Evolutionary conservation across 2,797 vertebrate species (phyloP).

Genomic region (Lacerta bilineata): DNA sequence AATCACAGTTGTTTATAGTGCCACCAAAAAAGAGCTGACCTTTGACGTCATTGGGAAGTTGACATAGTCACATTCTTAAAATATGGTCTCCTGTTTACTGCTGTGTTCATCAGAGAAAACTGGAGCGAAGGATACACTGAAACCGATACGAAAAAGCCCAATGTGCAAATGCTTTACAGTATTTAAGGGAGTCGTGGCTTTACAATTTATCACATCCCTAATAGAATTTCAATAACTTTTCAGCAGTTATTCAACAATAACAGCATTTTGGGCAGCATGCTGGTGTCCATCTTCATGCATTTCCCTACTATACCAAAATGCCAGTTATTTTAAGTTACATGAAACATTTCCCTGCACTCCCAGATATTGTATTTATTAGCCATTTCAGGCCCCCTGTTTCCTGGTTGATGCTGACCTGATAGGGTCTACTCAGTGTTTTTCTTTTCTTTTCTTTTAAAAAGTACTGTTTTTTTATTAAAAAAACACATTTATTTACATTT

Average conservation of each 20-base stretch:
- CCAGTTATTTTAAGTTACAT: neutral
- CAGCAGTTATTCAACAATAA: neutral
- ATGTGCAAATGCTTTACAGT: neutral
- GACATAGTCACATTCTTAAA: constrained; percentile 48
- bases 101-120: neutral
- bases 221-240: neutral
- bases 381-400: too few species aligned
- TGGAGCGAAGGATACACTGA: neutral
- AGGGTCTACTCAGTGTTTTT: too few species aligned
- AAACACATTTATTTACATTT: too few species aligned
- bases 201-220: neutral
- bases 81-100: constrained; percentile 43
- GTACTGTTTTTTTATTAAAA: too few species aligned
- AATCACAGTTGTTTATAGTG: constrained; percentile 60
- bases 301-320: neutral
- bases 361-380: too few species aligned
- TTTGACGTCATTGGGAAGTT: constrained; percentile 68
- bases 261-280: neutral
- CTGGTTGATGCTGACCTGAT: too few species aligned
- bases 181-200: neutral
- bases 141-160: neutral
- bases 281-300: too few species aligned
- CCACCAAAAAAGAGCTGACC: constrained; percentile 67
- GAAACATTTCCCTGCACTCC: neutral
- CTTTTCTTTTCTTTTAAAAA: too few species aligned